phyloP scores from a whole-genome alignment of 2,797 vertebrate species.

The Diplodus puntazzo region DNA sequence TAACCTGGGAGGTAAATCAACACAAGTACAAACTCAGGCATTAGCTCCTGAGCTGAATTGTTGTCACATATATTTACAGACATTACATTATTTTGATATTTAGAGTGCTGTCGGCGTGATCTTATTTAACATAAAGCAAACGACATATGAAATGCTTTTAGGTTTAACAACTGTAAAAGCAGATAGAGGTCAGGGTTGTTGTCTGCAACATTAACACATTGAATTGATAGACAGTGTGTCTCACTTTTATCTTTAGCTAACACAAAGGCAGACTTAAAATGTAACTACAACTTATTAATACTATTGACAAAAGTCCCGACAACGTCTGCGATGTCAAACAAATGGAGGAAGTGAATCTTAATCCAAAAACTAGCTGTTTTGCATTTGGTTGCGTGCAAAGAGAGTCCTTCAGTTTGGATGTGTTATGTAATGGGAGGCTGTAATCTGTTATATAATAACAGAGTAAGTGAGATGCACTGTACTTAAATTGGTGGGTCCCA shows the following conservation, averaged over 20 bases:
- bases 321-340: constrained; percentile 12
- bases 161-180: neutral
- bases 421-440: constrained; percentile 52
- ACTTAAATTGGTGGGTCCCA: constrained; percentile 34
- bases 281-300: neutral
- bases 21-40: constrained; percentile 2
- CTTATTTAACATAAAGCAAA: constrained; percentile 2
- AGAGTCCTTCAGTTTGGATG: constrained; percentile 25
- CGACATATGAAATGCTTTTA: neutral
- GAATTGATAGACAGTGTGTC: neutral
- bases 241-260: neutral
- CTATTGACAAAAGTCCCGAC: neutral
- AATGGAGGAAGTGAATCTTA: constrained; percentile 27
- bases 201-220: neutral
- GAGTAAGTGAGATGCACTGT: constrained; percentile 47
- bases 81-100: neutral
- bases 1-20: neutral
- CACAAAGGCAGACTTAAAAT: neutral
- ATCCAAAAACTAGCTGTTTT: constrained; percentile 41
- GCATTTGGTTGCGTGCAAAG: constrained; percentile 30
- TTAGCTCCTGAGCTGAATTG: neutral
- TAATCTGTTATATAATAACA: constrained; percentile 66
- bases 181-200: neutral
- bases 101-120: too few species aligned
- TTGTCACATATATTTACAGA: constrained; percentile 13